Evolutionary conservation across 2,113 vertebrate genomes (phyloP).

Genomic region (Urocynchramus pylzowi): DNA sequence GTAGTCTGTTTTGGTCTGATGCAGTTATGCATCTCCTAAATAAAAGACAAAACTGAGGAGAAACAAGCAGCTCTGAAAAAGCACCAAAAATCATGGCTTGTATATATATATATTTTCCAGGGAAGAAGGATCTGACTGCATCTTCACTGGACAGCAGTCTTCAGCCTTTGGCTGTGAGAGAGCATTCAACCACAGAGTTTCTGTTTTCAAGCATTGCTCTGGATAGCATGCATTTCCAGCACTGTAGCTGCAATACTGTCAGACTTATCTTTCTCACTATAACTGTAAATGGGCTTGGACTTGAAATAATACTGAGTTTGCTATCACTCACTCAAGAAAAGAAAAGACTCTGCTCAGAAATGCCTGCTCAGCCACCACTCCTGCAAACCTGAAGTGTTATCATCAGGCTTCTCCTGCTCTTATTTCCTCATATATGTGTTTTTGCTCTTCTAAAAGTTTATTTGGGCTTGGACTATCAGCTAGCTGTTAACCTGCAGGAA

Average conservation of each 20-base stretch:
- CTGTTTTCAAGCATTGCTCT: not conserved
- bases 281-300: not conserved
- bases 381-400: no score
- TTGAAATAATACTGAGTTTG: no score
- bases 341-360: no score
- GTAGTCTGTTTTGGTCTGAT: not conserved
- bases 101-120: not conserved
- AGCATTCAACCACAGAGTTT: not conserved
- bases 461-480: not conserved
- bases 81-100: not conserved
- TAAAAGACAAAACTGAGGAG: not conserved
- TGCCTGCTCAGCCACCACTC: no score
- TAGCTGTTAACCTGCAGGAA: not conserved
- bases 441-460: no score
- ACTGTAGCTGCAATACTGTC: not conserved
- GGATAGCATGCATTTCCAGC: not conserved
- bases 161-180: not conserved
- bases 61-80: not conserved
- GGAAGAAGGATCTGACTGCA: not conserved
- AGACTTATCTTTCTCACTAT: not conserved
- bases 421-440: no score
- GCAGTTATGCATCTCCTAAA: accelerated
- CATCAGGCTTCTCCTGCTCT: no score
- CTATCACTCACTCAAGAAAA: no score
- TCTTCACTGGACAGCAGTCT: not conserved